A percentile compares a stretch with the other conserved stretches of the same genome.
These are phyloP conservation scores for Selene dorsalis DNA, from an alignment of 2,797 vertebrate species.

Conservation along the genomic window DNA sequence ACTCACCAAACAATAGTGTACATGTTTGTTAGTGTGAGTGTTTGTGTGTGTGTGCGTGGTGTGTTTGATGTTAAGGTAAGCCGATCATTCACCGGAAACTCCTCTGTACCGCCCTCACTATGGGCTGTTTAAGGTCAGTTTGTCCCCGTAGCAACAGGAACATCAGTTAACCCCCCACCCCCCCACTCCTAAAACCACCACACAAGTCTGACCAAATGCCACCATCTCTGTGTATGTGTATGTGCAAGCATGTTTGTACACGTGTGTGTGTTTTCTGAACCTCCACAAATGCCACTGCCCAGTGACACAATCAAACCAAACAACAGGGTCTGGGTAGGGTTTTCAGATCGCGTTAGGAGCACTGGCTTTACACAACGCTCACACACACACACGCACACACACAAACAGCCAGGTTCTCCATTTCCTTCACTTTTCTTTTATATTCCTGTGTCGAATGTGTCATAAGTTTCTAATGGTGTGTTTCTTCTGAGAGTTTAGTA, in stretches of 20 bases:
- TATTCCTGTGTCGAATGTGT: not conserved
- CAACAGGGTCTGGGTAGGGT: slow-evolving; percentile 57
- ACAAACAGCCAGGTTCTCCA: not conserved
- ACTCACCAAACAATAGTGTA: slow-evolving; percentile 12
- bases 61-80: slow-evolving; percentile 72
- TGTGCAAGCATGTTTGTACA: slow-evolving; percentile 19
- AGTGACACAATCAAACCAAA: slow-evolving; percentile 70
- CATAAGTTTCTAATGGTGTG: slow-evolving; percentile 21
- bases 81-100: slow-evolving; percentile 68
- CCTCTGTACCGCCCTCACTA: slow-evolving; percentile 64
- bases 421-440: slow-evolving; percentile 12
- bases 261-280: slow-evolving; percentile 49
- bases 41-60: slow-evolving; percentile 28
- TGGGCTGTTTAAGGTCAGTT: slow-evolving; percentile 78
- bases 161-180: slow-evolving; percentile 65
- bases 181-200: slow-evolving; percentile 47
- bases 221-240: slow-evolving; percentile 53
- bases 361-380: slow-evolving; percentile 1
- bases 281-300: slow-evolving; percentile 80
- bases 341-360: slow-evolving; percentile 63
- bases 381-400: slow-evolving; percentile 9
- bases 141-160: slow-evolving; percentile 80
- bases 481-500: slow-evolving; percentile 5
- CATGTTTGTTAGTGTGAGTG: slow-evolving; percentile 23
- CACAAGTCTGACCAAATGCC: slow-evolving; percentile 72